Evolutionary conservation across 1,140 invertebrate genomes (phyloP).

Genomic region (Lordiphosa stackelbergi): DNA sequence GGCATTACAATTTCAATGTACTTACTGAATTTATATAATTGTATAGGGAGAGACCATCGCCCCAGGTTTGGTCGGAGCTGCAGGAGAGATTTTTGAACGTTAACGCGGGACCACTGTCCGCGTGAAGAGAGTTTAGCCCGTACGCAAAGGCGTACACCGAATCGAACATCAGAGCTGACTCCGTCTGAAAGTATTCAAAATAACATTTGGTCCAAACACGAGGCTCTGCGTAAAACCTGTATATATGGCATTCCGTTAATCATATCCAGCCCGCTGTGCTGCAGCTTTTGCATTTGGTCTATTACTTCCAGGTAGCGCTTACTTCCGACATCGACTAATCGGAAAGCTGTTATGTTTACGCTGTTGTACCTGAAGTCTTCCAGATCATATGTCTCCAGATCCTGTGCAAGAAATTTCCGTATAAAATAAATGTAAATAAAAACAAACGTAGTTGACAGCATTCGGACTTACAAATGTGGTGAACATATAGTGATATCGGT

Average conservation of each 20-base stretch:
- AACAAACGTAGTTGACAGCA: too few relatives aligned
- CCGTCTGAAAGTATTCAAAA: conserved; percentile 82
- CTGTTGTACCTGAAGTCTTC: conserved; percentile 96
- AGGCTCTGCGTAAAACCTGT: conserved; percentile 34
- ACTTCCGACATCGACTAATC: conserved; percentile 89
- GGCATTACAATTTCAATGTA: too few relatives aligned
- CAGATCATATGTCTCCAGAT: conserved; percentile 93
- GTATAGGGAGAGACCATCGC: conserved; percentile 89
- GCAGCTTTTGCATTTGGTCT: conserved; percentile 92
- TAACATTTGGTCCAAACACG: neutral
- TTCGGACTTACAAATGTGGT: conserved; percentile 84
- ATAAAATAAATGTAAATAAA: too few relatives aligned
- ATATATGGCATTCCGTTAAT: conserved; percentile 62
- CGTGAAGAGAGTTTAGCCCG: conserved; percentile 82
- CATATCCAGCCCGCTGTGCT: conserved; percentile 76
- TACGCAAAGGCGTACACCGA: conserved; percentile 92
- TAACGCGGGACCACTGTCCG: conserved; percentile 84
- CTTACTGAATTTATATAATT: conserved; percentile 94
- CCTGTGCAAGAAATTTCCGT: conserved; percentile 77
- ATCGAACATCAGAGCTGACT: conserved; percentile 94
- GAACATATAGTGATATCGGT: conserved; percentile 95
- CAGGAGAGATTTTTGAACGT: conserved; percentile 88
- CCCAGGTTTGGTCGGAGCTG: conserved; percentile 89
- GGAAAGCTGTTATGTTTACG: conserved; percentile 94
- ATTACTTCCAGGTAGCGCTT: conserved; percentile 86